phyloP scores from a whole-genome alignment of 2,888 invertebrate species.

The Acrobasis suavella region DNA sequence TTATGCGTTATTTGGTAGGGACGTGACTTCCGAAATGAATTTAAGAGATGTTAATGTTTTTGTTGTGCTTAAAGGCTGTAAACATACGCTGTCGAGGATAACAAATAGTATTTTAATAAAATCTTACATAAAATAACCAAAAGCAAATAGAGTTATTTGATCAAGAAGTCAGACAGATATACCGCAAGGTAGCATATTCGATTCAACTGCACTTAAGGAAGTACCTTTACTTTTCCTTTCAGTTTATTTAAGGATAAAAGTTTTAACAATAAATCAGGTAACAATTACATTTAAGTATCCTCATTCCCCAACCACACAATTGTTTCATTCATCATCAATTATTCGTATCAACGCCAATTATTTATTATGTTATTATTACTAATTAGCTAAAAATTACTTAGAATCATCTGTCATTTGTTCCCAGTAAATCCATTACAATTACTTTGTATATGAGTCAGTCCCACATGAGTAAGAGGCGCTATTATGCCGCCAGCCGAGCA shows the following conservation, averaged over 20 bases:
- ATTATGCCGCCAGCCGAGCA: slow-evolving; percentile 38
- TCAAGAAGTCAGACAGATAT: too few species aligned
- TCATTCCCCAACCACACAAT: slow-evolving; percentile 12
- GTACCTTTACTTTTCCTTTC: not conserved
- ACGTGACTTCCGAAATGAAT: slow-evolving; percentile 60
- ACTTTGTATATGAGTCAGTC: slow-evolving; percentile 63
- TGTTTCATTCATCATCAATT: slow-evolving; percentile 7
- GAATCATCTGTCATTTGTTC: slow-evolving; percentile 58
- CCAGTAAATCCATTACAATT: slow-evolving; percentile 66
- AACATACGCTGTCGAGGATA: not conserved
- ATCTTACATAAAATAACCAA: not conserved
- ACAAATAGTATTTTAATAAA: not conserved
- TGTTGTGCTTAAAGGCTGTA: not conserved
- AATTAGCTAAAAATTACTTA: slow-evolving; percentile 38
- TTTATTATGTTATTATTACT: slow-evolving; percentile 25
- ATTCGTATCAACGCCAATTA: slow-evolving; percentile 12
- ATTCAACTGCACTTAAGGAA: too few species aligned
- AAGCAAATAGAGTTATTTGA: not conserved
- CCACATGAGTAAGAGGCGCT: slow-evolving; percentile 52
- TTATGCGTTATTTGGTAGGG: slow-evolving; percentile 48
- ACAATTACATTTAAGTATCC: not conserved
- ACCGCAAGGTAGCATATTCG: too few species aligned
- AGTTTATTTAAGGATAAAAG: not conserved
- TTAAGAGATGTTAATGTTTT: not conserved
- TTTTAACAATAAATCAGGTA: not conserved